Evolutionary conservation across 1,140 invertebrate genomes (phyloP), one percentile per base, ranked within the genome.

Genomic region (Muscidifurax raptorellus): DNA sequence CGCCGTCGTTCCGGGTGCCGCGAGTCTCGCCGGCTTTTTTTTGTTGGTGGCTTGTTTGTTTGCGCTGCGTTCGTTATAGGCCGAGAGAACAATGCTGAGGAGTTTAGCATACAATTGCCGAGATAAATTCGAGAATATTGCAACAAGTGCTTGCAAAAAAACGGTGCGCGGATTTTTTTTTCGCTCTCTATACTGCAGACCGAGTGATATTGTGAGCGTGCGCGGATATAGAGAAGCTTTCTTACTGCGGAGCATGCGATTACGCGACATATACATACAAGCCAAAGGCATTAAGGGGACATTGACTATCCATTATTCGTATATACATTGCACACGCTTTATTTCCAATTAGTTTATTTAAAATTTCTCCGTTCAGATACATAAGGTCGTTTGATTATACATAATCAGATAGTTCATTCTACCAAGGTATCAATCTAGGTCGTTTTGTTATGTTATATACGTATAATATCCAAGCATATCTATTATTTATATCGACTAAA

Each of bases 271-370:
- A 47, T 76, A 2, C 40, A 2, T 52, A 13, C 9, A 72, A 36
- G 30, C 0, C 13, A 32, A 72, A 36, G 13, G 9, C n/a, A 72
- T 72, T 36, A 72, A 72, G 15, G 44, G n/a, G 40, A 15, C 40
- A 77, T 77, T 77, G 47, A 77, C 47, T 59, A 36, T 76, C 22
- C n/a, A 13, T 59, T 0, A 77, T 59, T 77, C 15, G 25, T 25
- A 25, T 9, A 28, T 18, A 40, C 36, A n/a, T n/a, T n/a, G 36
- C 36, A 40, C 36, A 10, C 36, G 7, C 5, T n/a, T n/a, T n/a
- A n/a, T n/a, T n/a, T n/a, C 7, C 36, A 10, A 40, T 9, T 40
- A 10, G 36, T 40, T 40, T 40, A 40, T 40, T 40, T 40, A 40
- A 40, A 9, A 40, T 40, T 40, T 40, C 36, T 40, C 7, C 36